These are phyloP conservation scores for Neotoma lepida DNA, from an alignment of 2,113 vertebrate genomes.

Conservation along the genomic window DNA sequence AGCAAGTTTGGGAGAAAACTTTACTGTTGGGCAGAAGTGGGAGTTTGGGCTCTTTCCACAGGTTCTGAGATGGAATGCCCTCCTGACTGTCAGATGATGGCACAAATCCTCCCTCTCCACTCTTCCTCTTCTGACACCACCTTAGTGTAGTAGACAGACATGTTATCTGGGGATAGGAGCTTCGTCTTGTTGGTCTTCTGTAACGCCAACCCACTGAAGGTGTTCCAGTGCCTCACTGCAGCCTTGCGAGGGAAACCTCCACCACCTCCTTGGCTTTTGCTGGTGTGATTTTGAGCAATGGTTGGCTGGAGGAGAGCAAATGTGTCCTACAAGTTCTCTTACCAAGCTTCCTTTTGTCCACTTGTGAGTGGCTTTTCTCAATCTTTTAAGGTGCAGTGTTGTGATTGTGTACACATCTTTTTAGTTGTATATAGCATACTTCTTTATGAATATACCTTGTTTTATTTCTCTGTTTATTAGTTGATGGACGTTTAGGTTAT, in stretches of 20 bases:
- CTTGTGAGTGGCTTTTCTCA: neutral
- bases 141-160: neutral
- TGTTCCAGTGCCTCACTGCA: neutral
- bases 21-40: neutral
- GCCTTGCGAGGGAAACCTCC: neutral
- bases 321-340: neutral
- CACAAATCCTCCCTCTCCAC: neutral
- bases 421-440: neutral
- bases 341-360: neutral
- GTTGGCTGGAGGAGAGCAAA: too few species aligned
- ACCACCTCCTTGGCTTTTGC: neutral
- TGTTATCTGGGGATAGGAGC: neutral
- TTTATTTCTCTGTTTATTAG: neutral
- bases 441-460: neutral
- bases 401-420: neutral
- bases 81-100: neutral
- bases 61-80: neutral
- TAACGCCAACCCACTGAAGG: neutral
- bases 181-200: neutral
- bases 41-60: neutral
- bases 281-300: neutral
- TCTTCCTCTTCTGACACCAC: neutral
- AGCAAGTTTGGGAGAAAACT: neutral
- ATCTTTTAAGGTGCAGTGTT: neutral
- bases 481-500: constrained; percentile 8